phyloP scores from a whole-genome alignment of 1,140 invertebrate species.

The Steinernema feltiae region DNA sequence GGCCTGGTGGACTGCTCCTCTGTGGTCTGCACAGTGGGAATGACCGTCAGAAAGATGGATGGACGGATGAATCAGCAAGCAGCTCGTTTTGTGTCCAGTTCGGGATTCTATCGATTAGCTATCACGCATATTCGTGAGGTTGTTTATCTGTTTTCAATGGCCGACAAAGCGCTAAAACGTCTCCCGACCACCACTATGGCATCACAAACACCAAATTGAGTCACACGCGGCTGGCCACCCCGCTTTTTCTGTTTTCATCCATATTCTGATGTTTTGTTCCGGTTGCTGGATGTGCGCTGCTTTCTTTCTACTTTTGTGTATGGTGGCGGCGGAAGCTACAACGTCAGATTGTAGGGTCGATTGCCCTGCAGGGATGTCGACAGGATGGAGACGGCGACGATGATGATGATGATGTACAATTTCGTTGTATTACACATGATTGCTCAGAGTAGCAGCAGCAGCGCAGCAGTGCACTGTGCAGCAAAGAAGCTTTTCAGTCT shows the following conservation, averaged over 20 bases:
- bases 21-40: neutral
- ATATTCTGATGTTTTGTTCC: no score
- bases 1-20: neutral
- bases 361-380: neutral
- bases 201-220: neutral
- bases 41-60: neutral
- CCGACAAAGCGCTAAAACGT: neutral
- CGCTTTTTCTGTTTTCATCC: no score
- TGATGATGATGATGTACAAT: slow-evolving; percentile 5
- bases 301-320: no score
- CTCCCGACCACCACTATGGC: neutral
- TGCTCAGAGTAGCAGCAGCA: neutral
- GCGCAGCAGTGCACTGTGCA: neutral
- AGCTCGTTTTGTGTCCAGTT: slow-evolving; percentile 5
- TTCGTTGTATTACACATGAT: slow-evolving; percentile 12
- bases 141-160: neutral
- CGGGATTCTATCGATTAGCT: neutral
- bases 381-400: no score
- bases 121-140: neutral
- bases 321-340: no score
- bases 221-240: neutral
- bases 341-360: neutral
- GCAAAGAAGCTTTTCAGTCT: neutral
- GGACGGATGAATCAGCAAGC: slow-evolving; percentile 6
- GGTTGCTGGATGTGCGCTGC: no score